Evolutionary conservation across 2,888 invertebrate species (phyloP), one percentile per base, ranked within the genome.

Genomic region (Pherbina coryleti): DNA sequence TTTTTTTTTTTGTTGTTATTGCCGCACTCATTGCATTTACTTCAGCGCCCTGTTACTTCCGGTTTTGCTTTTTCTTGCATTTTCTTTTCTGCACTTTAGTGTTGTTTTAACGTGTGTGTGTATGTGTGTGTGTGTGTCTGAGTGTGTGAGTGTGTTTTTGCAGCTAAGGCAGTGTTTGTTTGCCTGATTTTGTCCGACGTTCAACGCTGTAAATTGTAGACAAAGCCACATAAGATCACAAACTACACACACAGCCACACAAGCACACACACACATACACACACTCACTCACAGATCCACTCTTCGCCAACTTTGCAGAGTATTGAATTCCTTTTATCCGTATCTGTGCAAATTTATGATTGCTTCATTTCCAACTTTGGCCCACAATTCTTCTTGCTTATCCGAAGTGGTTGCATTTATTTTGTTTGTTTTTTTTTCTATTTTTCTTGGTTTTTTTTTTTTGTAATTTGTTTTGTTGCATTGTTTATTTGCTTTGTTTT

Each of bases 321-420:
- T 75, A 75, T 75, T 75, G 75, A 75, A 75, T 72, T 77, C 57
- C 55, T 78, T 76, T 77, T 64, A 82, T 86, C 86, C 79, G 76
- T 80, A 87, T 87, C 87, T 86, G 86, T 88, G 88, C 86, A 87
- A 88, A 88, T 88, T 88, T 88, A 88, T 88, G 88, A 88, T 86
- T 88, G 87, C 85, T 87, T 86, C 86, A 88, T 88, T 88, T 87
- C 87, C 87, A 86, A 84, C 86, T 84, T 87, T 82, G 80, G 76
- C 78, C 78, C 81, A 82, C 81, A 80, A 77, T 81, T 80, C 81
- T 80, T 80, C 79, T 72, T 82, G 80, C 77, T 81, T 83, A 79
- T 80, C 80, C 80, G 78, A 49, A 70, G 51, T 71, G 55, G 17
- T 34, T 57, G 51, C n/a, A 60, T 62, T 67, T 72, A 19, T 37